These are phyloP conservation scores for Trichogramma pretiosum DNA, from an alignment of 1,140 invertebrate genomes.

Conservation along the genomic window DNA sequence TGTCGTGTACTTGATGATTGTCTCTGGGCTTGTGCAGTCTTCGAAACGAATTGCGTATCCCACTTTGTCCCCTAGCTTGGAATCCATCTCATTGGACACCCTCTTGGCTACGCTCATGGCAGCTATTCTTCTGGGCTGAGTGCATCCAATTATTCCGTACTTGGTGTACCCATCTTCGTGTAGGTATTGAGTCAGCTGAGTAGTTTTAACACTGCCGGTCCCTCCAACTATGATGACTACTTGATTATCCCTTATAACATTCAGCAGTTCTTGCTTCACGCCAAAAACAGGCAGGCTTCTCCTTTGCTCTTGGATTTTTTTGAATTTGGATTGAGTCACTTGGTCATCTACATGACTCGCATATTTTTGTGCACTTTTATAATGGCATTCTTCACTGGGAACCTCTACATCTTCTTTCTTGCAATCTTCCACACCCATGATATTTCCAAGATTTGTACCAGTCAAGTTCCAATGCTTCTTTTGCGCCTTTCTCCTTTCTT, in stretches of 20 bases:
- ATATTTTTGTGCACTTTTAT: slow-evolving; percentile 87
- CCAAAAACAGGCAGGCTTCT: slow-evolving; percentile 94
- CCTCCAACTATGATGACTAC: slow-evolving; percentile 96
- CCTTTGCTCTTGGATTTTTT: slow-evolving; percentile 79
- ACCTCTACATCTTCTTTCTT: slow-evolving; percentile 67
- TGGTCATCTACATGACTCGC: slow-evolving; percentile 84
- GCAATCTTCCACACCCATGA: slow-evolving; percentile 79
- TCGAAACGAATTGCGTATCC: slow-evolving; percentile 99
- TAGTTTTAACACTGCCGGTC: slow-evolving; percentile 98
- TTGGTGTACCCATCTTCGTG: slow-evolving; percentile 95
- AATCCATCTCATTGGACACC: slow-evolving; percentile 95
- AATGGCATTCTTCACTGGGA: slow-evolving; percentile 57
- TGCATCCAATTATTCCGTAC: slow-evolving; percentile 92
- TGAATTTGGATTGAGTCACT: slow-evolving; percentile 77
- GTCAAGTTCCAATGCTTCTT: slow-evolving; percentile 99
- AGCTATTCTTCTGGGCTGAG: slow-evolving; percentile 87
- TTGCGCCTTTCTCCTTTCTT: slow-evolving; percentile 90
- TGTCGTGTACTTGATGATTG: slow-evolving; percentile 98
- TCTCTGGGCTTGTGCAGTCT: slow-evolving; percentile 81
- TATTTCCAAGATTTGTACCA: slow-evolving; percentile 88
- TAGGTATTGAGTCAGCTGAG: slow-evolving; percentile 96
- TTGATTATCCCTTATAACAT: slow-evolving; percentile 89
- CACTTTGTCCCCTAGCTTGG: slow-evolving; percentile 81
- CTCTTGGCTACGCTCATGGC: slow-evolving; percentile 99
- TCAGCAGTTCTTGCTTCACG: slow-evolving; percentile 84